Percentiles rank a stretch among this genome's conserved stretches.
These are phyloP conservation scores for Tiliqua scincoides DNA, from an alignment of 2,113 vertebrate species.

Conservation along the genomic window DNA sequence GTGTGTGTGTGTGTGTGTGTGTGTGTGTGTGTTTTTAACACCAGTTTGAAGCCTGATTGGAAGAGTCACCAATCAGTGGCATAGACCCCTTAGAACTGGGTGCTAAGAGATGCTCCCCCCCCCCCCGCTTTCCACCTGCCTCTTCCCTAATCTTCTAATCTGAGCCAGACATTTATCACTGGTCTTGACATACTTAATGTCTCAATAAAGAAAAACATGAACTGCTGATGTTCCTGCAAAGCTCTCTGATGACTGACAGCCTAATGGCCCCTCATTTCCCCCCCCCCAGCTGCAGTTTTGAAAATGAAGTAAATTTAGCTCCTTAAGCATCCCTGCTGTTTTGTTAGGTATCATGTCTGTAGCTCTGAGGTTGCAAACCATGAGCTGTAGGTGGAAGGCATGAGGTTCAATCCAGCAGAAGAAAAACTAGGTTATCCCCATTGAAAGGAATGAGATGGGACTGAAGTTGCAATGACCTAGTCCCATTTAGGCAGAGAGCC, in stretches of 20 bases:
- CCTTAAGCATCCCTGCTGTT: conserved; percentile 59
- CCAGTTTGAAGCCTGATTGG: no score
- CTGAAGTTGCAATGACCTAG: not conserved
- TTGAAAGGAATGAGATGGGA: not conserved
- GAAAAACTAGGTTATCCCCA: not conserved
- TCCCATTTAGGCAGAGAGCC: no score
- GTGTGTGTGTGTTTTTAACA: no score
- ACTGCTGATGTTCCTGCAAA: conserved; percentile 62
- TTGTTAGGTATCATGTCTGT: not conserved
- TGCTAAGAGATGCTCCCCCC: not conserved
- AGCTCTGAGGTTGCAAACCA: not conserved
- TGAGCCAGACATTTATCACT: conserved; percentile 50
- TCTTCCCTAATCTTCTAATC: conserved; percentile 20
- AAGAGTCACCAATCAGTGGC: no score
- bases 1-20: no score
- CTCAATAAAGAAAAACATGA: conserved; percentile 65
- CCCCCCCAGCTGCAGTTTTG: conserved; percentile 58
- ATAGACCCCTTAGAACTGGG: no score
- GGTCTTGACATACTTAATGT: conserved; percentile 62
- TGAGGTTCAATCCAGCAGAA: not conserved
- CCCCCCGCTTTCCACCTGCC: not conserved
- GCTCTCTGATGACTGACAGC: conserved; percentile 61
- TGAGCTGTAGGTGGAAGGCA: not conserved
- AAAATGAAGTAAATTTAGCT: conserved; percentile 69
- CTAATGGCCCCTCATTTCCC: conserved; percentile 69